Evolutionary conservation across 2,888 invertebrate genomes (phyloP), one percentile per base, ranked within the genome.

Genomic region (Yponomeuta cagnagella): DNA sequence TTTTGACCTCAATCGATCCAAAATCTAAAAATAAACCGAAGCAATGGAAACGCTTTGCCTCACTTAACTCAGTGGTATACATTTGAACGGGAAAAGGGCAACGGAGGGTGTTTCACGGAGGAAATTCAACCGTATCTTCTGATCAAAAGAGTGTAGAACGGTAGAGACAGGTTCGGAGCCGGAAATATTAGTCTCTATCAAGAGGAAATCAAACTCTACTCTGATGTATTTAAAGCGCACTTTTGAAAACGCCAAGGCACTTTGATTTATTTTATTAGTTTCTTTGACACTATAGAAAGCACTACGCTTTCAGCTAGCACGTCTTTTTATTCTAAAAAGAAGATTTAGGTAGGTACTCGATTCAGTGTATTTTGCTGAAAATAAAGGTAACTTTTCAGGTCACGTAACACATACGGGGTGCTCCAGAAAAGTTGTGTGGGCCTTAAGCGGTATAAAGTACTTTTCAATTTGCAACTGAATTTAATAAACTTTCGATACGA

Each of bases 31-130:
- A 70, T 70, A 70, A 12, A 30, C 23, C n/a, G 6, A 30, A 23
- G 12, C 52, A 58, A 68, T 68, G 68, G 68, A 68, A 58, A 68
- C 68, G 48, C 2, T n/a, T 12, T 31, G 52, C 52, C 68, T 48
- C 48, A 52, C 68, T 23, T 31, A 68, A 30, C 68, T 68, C 52
- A 67, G n/a, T 68, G 68, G 68, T 52, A 52, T 48, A 67, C 33
- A 37, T 31, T 33, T 37, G 43, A 48, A 10, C 68, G 10, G 48
- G 31, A 67, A 68, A 68, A 68, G 68, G 68, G 52, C 48, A 68
- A 48, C 52, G 9, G 33, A 33, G 12, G 30, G 30, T 5, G 33
- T 65, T 65, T 23, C 6, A 65, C 67, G 48, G 48, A 8, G 30
- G 9, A 68, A 52, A 48, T 10, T 10, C 68, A 52, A 48, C 68